These are phyloP conservation scores for Hetaerina titia DNA, from an alignment of 2,888 invertebrate genomes.

Conservation along the genomic window DNA sequence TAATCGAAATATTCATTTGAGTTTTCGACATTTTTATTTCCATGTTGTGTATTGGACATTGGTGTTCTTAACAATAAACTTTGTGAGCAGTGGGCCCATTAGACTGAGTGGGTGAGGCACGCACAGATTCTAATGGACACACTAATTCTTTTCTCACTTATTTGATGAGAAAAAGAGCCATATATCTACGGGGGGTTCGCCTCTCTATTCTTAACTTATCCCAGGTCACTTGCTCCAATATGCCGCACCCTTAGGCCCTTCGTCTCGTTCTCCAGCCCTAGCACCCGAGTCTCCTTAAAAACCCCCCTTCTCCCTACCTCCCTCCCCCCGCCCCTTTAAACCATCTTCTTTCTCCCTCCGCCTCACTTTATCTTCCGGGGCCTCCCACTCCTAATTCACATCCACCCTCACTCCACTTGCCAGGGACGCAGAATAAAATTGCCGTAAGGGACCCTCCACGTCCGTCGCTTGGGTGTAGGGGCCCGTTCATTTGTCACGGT, in stretches of 20 bases:
- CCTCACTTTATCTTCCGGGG: constrained; percentile 4
- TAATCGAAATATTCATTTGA: too few species aligned
- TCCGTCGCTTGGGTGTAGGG: background rate
- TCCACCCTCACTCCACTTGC: background rate
- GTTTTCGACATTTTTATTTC: too few species aligned
- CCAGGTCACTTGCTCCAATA: background rate
- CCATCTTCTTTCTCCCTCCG: background rate
- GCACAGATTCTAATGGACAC: background rate
- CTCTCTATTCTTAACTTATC: background rate
- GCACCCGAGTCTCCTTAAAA: background rate
- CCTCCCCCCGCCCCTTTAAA: background rate
- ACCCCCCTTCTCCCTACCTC: background rate
- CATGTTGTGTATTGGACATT: too few species aligned
- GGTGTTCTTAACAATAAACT: too few species aligned
- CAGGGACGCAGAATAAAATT: background rate
- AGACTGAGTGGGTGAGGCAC: background rate
- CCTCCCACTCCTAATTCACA: background rate
- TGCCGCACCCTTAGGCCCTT: background rate
- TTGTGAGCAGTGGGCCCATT: too few species aligned
- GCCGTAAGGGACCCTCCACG: background rate
- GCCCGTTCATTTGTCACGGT: background rate
- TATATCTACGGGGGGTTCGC: background rate
- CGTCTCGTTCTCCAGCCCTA: background rate
- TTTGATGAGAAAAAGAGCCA: background rate
- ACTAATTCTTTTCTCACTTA: background rate